Conservation (phyloP, 2,113 vertebrate species). For the Nanger granti region DNA sequence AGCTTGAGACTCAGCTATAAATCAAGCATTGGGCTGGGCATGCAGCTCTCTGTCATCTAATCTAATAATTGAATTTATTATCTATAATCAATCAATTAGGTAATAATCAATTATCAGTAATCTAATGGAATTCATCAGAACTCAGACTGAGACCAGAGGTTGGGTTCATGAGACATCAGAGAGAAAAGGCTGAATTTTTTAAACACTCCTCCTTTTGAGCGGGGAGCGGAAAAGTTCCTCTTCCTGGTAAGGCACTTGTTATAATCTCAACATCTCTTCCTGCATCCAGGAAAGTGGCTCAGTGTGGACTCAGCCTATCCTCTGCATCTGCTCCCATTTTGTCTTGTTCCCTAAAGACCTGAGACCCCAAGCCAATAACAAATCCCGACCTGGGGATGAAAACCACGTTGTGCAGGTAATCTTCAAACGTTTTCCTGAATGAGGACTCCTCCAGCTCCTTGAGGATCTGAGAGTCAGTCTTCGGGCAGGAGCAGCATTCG, state of each 20-base stretch:
- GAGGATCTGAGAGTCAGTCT: conserved; percentile 92
- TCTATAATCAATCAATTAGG: neutral
- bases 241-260: neutral
- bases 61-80: neutral
- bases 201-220: neutral
- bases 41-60: neutral
- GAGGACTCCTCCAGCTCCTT: conserved; percentile 93
- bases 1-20: neutral
- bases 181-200: neutral
- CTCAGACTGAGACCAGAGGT: neutral
- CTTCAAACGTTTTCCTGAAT: conserved; percentile 94
- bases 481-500: conserved; percentile 91
- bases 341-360: neutral
- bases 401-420: conserved; percentile 96
- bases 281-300: neutral
- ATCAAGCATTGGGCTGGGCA: neutral
- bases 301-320: neutral
- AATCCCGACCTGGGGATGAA: conserved; percentile 89
- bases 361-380: neutral
- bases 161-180: rapidly evolving
- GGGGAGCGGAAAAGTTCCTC: neutral
- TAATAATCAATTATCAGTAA: neutral
- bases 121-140: neutral
- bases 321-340: no score
- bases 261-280: neutral